Percentiles rank a stretch among this genome's conserved stretches.
phyloP scores from a whole-genome alignment of 1,140 invertebrate species.

The Trichogramma pretiosum region DNA sequence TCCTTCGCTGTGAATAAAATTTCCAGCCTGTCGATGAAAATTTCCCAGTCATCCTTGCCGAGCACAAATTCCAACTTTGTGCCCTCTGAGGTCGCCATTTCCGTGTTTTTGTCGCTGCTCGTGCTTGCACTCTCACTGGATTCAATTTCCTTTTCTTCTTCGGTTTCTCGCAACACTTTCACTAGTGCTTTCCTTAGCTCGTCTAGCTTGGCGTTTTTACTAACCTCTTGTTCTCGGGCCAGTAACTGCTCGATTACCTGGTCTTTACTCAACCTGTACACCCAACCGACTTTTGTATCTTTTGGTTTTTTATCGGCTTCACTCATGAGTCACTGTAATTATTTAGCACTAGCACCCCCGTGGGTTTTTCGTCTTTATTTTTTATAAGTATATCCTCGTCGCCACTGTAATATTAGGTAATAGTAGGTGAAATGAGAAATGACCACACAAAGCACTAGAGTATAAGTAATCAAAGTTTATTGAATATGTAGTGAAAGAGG shows the following conservation, averaged over 20 bases:
- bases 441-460: too few species aligned
- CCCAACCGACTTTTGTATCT: background rate
- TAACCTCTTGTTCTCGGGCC: too few species aligned
- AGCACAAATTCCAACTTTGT: background rate
- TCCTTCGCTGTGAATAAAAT: background rate
- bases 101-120: too few species aligned
- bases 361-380: background rate
- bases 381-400: background rate
- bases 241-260: background rate
- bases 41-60: constrained; percentile 10
- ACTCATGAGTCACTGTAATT: too few species aligned
- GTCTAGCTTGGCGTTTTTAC: background rate
- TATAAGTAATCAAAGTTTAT: too few species aligned
- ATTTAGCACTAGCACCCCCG: too few species aligned
- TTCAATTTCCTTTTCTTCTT: too few species aligned
- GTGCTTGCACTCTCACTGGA: too few species aligned
- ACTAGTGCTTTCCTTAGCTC: background rate
- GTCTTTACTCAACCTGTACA: background rate
- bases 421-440: too few species aligned
- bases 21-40: constrained; percentile 6
- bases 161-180: too few species aligned
- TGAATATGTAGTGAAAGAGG: too few species aligned
- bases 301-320: background rate
- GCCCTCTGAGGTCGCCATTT: background rate
- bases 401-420: too few species aligned